Evolutionary conservation across 2,888 invertebrate species (phyloP).

Genomic region (Platycnemis pennipes): DNA sequence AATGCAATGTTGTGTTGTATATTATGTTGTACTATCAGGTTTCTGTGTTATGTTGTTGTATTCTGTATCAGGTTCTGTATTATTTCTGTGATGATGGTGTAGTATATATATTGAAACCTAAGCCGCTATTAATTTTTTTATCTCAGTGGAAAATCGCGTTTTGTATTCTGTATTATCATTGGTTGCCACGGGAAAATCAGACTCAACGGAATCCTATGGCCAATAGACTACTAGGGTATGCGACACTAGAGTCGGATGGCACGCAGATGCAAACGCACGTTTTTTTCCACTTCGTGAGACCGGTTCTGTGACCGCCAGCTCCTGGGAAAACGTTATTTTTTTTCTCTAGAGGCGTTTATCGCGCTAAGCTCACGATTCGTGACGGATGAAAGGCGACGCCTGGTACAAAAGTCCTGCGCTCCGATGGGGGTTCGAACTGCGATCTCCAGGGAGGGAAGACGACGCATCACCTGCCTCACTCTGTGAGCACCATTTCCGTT

Average conservation of each 20-base stretch:
- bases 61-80: no score
- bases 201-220: not conserved
- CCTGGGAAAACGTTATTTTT: not conserved
- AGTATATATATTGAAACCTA: no score
- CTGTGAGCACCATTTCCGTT: not conserved
- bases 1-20: no score
- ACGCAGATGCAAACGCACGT: not conserved
- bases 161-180: no score
- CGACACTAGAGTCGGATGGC: not conserved
- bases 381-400: slow-evolving; percentile 30
- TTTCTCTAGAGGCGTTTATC: not conserved
- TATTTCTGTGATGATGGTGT: no score
- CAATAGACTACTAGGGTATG: not conserved
- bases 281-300: not conserved
- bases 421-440: not conserved
- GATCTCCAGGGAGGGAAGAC: not conserved
- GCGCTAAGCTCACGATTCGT: not conserved
- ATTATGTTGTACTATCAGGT: no score
- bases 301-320: not conserved
- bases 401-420: not conserved
- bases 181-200: not conserved
- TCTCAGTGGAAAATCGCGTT: no score
- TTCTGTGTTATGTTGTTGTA: no score
- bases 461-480: not conserved
- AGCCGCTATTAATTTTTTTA: no score